Conservation (phyloP, 2,797 vertebrate species). For the Rhadinocentrus ornatus region DNA sequence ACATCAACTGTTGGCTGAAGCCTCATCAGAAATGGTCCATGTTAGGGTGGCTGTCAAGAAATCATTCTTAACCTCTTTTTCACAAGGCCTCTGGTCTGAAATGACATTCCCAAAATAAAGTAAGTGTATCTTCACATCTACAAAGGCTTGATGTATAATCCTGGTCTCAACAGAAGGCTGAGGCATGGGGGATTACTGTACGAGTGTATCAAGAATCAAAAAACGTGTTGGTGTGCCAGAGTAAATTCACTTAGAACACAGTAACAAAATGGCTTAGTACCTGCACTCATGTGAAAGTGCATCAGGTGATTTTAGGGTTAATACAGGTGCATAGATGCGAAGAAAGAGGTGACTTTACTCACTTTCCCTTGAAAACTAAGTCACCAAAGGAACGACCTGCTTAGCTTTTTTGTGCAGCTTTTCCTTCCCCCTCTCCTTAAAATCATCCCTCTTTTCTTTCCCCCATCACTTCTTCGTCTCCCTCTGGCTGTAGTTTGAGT, state of each 20-base stretch:
- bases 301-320: not conserved
- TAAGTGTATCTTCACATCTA: too few relatives aligned
- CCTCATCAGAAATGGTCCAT: not conserved
- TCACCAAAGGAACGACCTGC: constrained; percentile 15
- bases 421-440: not conserved
- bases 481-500: constrained; percentile 23
- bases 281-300: not conserved
- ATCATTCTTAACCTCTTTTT: too few relatives aligned
- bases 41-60: too few relatives aligned
- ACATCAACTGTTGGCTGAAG: not conserved
- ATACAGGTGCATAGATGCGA: constrained; percentile 5
- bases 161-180: not conserved
- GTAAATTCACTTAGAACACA: too few relatives aligned
- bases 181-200: too few relatives aligned
- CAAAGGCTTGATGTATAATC: not conserved
- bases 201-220: too few relatives aligned
- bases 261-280: too few relatives aligned
- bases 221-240: too few relatives aligned
- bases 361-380: constrained; percentile 4
- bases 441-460: not conserved
- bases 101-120: not conserved
- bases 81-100: not conserved
- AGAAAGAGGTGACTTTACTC: not conserved
- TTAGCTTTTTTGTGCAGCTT: constrained; percentile 9
- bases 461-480: not conserved